Conservation (phyloP, 2,113 vertebrate species). For the Solea solea region DNA sequence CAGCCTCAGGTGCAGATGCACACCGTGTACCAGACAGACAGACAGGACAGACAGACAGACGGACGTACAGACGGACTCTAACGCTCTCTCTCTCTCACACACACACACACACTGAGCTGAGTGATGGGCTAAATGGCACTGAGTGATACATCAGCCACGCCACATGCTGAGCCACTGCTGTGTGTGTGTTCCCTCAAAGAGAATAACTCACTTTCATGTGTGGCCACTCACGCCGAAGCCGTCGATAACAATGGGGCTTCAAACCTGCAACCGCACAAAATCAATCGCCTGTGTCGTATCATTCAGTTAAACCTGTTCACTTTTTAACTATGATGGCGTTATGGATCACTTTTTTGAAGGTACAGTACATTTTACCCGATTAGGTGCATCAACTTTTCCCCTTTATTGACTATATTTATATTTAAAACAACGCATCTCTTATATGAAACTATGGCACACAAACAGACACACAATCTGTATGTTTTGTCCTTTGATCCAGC, state of each 20-base stretch:
- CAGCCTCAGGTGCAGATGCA: constrained; percentile 67
- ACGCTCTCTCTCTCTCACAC: constrained; percentile 13
- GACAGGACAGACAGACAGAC: constrained; percentile 36
- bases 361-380: background rate
- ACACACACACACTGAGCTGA: constrained; percentile 47
- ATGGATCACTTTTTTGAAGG: background rate
- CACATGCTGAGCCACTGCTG: constrained; percentile 54
- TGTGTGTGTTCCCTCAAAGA: constrained; percentile 64
- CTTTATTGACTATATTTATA: background rate
- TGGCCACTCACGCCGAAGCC: constrained; percentile 27
- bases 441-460: too few relatives aligned
- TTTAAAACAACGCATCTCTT: too few relatives aligned
- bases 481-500: background rate
- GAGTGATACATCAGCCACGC: constrained; percentile 48
- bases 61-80: constrained; percentile 31
- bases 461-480: too few relatives aligned
- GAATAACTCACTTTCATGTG: constrained; percentile 74
- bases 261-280: constrained; percentile 14
- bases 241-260: constrained; percentile 37
- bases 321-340: background rate
- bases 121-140: constrained; percentile 60
- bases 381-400: background rate
- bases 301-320: background rate
- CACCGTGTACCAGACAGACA: constrained; percentile 68
- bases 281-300: constrained; percentile 6